phyloP scores from a whole-genome alignment of 2,797 vertebrate species.

The Nyctalus aviator region DNA sequence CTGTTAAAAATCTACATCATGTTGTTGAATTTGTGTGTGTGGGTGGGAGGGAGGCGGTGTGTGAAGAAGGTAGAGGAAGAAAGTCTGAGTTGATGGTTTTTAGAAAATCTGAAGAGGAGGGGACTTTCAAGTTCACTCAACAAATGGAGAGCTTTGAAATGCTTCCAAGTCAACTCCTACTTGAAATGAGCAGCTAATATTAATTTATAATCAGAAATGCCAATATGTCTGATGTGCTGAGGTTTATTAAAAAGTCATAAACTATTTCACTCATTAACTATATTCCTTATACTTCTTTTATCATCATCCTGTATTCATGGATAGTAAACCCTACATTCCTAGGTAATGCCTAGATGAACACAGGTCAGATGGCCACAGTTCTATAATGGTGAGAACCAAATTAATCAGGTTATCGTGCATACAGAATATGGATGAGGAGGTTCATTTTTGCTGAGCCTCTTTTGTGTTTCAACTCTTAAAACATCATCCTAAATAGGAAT shows the following conservation, averaged over 20 bases:
- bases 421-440: background rate
- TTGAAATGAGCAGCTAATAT: slow-evolving; percentile 50
- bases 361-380: background rate
- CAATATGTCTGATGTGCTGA: slow-evolving; percentile 29
- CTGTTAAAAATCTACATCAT: background rate
- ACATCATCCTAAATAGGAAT: slow-evolving; percentile 39
- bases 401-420: background rate
- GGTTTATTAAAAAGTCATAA: slow-evolving; percentile 31
- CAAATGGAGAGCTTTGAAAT: slow-evolving; percentile 40
- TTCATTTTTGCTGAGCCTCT: background rate
- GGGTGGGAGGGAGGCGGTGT: too few relatives aligned
- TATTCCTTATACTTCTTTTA: background rate
- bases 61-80: background rate
- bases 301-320: background rate
- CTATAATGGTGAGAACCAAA: background rate
- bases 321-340: background rate
- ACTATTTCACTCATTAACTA: slow-evolving; percentile 33
- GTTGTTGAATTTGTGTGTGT: background rate
- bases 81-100: slow-evolving; percentile 31
- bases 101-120: background rate
- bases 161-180: background rate
- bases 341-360: background rate
- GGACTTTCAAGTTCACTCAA: slow-evolving; percentile 24
- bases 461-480: slow-evolving; percentile 36
- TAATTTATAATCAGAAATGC: background rate